Evolutionary conservation across 1,140 invertebrate genomes (phyloP), one percentile per base, ranked within the genome.

Genomic region (Bombus waltoni): DNA sequence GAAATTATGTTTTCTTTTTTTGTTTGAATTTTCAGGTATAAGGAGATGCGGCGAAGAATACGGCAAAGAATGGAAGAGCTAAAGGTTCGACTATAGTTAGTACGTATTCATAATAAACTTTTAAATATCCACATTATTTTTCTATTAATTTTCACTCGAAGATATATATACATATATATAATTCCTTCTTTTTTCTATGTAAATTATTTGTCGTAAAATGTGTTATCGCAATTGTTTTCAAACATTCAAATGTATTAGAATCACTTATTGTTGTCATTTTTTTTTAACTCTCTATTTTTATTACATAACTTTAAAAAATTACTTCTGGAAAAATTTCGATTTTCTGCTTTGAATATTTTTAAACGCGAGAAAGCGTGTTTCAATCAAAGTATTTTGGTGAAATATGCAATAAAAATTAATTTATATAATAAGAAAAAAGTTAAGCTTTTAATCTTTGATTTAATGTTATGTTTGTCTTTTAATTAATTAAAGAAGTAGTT

Each of bases 51-150:
- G 82, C 96, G 95, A 87, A 95, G 97, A 92, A 97, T 97, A 91
- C 96, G 97, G 86, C 95, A 96, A 87, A 96, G 97, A 89, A 97
- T 97, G 97, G 97, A 97, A 93, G 96, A 97, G 91, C 92, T 97
- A 25, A 97, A 97, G 95, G 97, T 97, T 86, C 95, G 97, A 78
- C 94, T 96, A 84, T 96, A 95, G 66, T 77, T 88, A 87, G 57
- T 81, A 86, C 40, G 62, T 75, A 66, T 40, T 59, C 74, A 47
- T 72, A 91, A 87, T 65, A 57, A 85, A 78, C 44, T 59, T 44
- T 65, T 65, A 57, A 70, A 87, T 85, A 78, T 68, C 18, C 32
- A 81, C 38, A 83, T 84, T 85, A 88, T 88, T 87, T 91, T 89
- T 91, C 68, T 86, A 87, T 82, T 68, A 77, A 78, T 86, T 57